phyloP scores from a whole-genome alignment of 1,140 invertebrate species.

The Radopholus similis region DNA sequence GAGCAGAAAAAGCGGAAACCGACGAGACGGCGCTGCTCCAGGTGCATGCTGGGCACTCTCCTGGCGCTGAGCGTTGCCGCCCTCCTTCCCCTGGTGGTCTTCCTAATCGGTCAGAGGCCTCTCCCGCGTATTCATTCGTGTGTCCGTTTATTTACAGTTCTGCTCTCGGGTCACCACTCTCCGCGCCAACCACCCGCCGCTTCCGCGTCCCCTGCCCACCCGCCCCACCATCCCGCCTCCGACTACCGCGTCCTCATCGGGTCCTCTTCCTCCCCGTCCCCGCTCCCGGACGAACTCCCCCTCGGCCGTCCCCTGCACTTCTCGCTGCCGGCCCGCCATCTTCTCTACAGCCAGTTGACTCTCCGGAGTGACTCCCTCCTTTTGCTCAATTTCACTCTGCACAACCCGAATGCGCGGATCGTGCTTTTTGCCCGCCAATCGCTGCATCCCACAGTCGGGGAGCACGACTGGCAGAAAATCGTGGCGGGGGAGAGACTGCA shows the following conservation, averaged over 20 bases:
- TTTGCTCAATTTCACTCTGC: constrained; percentile 3
- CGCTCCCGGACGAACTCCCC: neutral
- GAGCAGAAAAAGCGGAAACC: neutral
- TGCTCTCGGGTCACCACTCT: neutral
- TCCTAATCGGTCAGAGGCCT: neutral
- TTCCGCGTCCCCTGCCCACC: neutral
- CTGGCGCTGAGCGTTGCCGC: neutral
- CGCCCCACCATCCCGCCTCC: neutral
- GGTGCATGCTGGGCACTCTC: neutral
- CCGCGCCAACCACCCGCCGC: neutral
- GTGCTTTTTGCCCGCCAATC: constrained; percentile 26
- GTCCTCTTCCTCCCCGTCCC: neutral
- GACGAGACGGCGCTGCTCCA: neutral
- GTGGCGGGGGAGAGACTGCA: constrained; percentile 19
- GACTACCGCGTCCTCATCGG: neutral
- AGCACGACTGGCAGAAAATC: constrained; percentile 25
- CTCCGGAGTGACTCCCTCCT: neutral
- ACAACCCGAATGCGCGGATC: constrained; percentile 21
- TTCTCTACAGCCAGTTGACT: constrained; percentile 4
- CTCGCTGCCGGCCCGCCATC: neutral
- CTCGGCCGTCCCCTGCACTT: constrained; percentile 1
- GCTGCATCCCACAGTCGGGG: constrained; percentile 28
- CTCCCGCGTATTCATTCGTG: neutral
- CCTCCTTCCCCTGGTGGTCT: neutral
- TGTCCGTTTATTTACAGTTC: neutral